Evolutionary conservation across 1,140 invertebrate species (phyloP).

Genomic region (Macrostomum lignano): DNA sequence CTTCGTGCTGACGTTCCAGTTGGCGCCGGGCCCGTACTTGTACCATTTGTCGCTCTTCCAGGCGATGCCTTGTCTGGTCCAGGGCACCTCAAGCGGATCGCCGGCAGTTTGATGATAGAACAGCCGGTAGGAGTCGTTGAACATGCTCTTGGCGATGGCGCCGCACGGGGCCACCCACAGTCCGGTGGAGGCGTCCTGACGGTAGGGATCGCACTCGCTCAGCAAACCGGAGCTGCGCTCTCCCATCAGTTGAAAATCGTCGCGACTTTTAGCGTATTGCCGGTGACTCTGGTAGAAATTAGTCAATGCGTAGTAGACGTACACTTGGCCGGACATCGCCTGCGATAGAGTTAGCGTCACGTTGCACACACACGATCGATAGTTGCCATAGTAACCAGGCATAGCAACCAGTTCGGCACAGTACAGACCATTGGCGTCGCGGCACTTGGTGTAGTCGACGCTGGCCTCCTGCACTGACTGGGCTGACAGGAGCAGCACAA

Average conservation of each 20-base stretch:
- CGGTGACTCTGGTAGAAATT: conserved; percentile 98
- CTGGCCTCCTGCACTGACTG: no score
- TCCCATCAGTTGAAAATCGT: conserved; percentile 72
- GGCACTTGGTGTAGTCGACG: no score
- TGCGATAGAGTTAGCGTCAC: no score
- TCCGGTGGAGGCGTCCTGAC: no score
- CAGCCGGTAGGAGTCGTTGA: no score
- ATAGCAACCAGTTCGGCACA: no score
- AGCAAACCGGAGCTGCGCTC: conserved; percentile 10
- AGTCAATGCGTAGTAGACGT: conserved; percentile 80
- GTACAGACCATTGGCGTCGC: no score
- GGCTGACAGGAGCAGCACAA: conserved; percentile 59
- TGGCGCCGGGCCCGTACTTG: no score
- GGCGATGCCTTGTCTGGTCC: conserved; percentile 55
- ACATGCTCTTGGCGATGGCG: conserved; percentile 87
- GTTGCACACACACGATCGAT: no score
- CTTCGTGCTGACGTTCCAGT: neutral
- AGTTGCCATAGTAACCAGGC: no score
- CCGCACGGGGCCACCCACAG: conserved; percentile 94
- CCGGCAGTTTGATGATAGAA: no score
- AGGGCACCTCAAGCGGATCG: no score
- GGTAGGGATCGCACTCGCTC: conserved; percentile 25
- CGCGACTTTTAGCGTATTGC: conserved; percentile 81
- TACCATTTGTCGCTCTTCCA: conserved; percentile 91
- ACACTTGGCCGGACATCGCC: conserved; percentile 55